phyloP scores from a whole-genome alignment of 2,113 vertebrate species.

The Corythoichthys haematopterus region DNA sequence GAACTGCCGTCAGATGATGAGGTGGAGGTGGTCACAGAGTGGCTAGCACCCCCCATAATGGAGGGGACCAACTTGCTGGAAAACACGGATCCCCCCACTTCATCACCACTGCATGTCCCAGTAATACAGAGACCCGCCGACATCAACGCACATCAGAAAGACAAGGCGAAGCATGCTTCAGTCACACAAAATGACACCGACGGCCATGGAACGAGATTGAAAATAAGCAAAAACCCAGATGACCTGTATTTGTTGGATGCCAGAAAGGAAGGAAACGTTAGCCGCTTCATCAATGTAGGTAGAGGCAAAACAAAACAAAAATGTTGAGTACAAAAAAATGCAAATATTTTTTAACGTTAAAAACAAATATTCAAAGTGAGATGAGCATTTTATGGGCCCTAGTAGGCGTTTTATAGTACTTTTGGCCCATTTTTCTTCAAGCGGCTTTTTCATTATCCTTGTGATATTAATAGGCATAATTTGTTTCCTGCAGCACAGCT shows the following conservation, averaged over 20 bases:
- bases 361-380: too few relatives aligned
- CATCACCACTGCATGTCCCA: constrained; percentile 42
- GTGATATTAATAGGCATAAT: neutral
- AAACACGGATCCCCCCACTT: constrained; percentile 9
- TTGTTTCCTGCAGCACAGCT: constrained; percentile 81
- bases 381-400: too few relatives aligned
- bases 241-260: constrained; percentile 79
- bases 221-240: constrained; percentile 21
- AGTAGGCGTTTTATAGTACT: too few relatives aligned
- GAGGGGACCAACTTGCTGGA: constrained; percentile 35
- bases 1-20: constrained; percentile 68
- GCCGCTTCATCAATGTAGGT: constrained; percentile 90
- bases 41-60: constrained; percentile 52
- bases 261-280: constrained; percentile 89
- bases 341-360: too few relatives aligned
- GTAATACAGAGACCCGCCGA: constrained; percentile 67
- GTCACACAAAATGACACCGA: neutral
- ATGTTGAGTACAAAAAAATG: too few relatives aligned
- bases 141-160: neutral
- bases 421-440: too few relatives aligned
- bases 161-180: constrained; percentile 3
- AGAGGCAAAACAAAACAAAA: neutral
- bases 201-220: constrained; percentile 10
- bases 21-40: constrained; percentile 74
- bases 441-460: neutral